phyloP scores from a whole-genome alignment of 2,797 vertebrate genomes.

The Channa striata region DNA sequence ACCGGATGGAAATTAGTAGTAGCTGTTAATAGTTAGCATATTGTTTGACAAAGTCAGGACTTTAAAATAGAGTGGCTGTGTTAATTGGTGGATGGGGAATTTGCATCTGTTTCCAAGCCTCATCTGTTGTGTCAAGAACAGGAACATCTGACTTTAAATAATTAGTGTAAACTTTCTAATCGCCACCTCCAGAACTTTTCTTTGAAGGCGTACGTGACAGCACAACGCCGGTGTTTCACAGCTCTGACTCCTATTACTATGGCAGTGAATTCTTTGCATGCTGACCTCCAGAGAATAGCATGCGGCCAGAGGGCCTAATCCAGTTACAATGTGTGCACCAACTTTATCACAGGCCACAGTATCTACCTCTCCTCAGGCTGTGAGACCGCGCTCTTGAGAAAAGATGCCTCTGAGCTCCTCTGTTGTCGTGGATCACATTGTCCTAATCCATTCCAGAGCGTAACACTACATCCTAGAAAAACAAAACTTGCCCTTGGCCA shows the following conservation, averaged over 20 bases:
- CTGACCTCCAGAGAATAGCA: conserved; percentile 68
- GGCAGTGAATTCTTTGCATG: conserved; percentile 51
- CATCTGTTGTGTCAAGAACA: conserved; percentile 54
- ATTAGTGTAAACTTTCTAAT: conserved; percentile 50
- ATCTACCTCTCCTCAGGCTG: conserved; percentile 76
- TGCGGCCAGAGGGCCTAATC: conserved; percentile 74
- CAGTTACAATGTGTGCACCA: conserved; percentile 72
- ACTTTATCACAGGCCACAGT: conserved; percentile 72
- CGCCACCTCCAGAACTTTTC: conserved; percentile 46
- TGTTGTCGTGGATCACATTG: conserved; percentile 71
- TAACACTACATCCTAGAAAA: conserved; percentile 70
- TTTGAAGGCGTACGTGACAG: conserved; percentile 47
- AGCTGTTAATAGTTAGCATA: conserved; percentile 67
- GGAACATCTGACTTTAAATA: conserved; percentile 46
- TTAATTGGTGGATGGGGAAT: conserved; percentile 71
- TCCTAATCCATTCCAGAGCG: conserved; percentile 77
- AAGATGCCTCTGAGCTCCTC: conserved; percentile 64
- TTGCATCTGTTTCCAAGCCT: conserved; percentile 46
- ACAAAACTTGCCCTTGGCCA: conserved; percentile 77
- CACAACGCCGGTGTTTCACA: conserved; percentile 26
- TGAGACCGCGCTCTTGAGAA: conserved; percentile 74
- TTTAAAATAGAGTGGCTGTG: conserved; percentile 62
- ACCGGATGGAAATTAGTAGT: conserved; percentile 55
- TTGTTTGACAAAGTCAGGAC: conserved; percentile 62
- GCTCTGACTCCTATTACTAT: conserved; percentile 49